Evolutionary conservation across 2,888 invertebrate genomes (phyloP).

Genomic region (Dascillus cervinus): DNA sequence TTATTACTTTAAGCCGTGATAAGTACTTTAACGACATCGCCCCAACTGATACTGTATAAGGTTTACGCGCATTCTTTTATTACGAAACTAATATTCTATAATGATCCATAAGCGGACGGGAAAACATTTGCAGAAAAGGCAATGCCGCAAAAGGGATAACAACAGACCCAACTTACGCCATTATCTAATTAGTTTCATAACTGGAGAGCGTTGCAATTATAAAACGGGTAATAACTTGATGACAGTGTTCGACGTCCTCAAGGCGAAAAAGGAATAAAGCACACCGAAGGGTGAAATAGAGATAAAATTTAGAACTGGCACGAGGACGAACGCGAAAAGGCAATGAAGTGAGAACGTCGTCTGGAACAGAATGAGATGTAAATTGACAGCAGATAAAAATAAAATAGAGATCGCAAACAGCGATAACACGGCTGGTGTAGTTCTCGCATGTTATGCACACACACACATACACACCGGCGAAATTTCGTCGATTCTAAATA

Average conservation of each 20-base stretch:
- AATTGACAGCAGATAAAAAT: constrained; percentile 28
- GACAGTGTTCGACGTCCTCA: constrained; percentile 7
- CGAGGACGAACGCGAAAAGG: constrained; percentile 7
- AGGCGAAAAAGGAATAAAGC: constrained; percentile 6
- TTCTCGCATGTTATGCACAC: constrained; percentile 15
- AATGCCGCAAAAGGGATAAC: constrained; percentile 2
- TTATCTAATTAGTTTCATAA: constrained; percentile 15
- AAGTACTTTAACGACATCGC: no score
- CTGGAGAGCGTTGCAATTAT: constrained; percentile 9
- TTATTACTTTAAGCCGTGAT: no score
- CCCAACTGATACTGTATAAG: no score
- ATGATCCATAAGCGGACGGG: constrained; percentile 8
- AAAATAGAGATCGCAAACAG: constrained; percentile 16
- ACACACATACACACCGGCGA: no score
- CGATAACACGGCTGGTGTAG: constrained; percentile 17
- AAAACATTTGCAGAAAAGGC: constrained; percentile 1
- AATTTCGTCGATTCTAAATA: no score
- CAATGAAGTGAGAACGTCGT: constrained; percentile 22
- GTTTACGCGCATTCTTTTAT: constrained; percentile 7
- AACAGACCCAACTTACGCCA: constrained; percentile 8
- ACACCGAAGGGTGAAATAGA: constrained; percentile 19
- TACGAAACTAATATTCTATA: constrained; percentile 12
- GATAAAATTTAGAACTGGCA: constrained; percentile 17
- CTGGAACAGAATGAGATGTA: constrained; percentile 26
- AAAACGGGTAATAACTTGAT: constrained; percentile 13